phyloP scores from a whole-genome alignment of 2,113 vertebrate genomes.

The Glaucomys volans region DNA sequence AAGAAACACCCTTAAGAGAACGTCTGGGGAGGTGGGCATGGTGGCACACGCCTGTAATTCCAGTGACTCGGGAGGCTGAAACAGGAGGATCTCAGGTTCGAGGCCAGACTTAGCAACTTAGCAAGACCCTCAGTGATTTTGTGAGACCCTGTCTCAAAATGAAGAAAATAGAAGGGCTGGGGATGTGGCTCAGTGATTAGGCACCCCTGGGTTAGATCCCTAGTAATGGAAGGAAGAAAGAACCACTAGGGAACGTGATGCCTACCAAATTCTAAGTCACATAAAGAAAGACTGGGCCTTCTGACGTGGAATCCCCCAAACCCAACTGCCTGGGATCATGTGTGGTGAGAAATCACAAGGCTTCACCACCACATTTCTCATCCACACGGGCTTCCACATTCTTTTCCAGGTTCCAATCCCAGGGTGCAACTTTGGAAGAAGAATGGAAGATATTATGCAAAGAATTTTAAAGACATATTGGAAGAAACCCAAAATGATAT shows the following conservation, averaged over 20 bases:
- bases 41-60: too few species aligned
- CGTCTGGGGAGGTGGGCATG: not conserved
- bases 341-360: not conserved
- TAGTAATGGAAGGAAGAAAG: not conserved
- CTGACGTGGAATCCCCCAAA: not conserved
- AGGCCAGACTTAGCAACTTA: too few species aligned
- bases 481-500: conserved; percentile 10
- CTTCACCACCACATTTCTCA: not conserved
- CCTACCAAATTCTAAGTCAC: not conserved
- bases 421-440: not conserved
- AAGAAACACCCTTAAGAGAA: not conserved
- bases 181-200: too few species aligned
- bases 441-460: conserved; percentile 9
- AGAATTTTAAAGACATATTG: not conserved
- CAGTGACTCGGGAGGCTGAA: too few species aligned
- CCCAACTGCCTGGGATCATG: rapidly evolving
- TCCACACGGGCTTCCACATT: not conserved
- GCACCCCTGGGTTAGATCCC: too few species aligned
- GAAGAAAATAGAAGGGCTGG: too few species aligned
- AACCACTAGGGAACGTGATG: not conserved
- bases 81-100: too few species aligned
- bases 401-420: conserved; percentile 64
- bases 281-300: not conserved
- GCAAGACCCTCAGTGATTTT: too few species aligned
- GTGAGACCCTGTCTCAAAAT: too few species aligned